These are phyloP conservation scores for Pristiophorus japonicus DNA, from an alignment of 2,113 vertebrate genomes.

Conservation along the genomic window DNA sequence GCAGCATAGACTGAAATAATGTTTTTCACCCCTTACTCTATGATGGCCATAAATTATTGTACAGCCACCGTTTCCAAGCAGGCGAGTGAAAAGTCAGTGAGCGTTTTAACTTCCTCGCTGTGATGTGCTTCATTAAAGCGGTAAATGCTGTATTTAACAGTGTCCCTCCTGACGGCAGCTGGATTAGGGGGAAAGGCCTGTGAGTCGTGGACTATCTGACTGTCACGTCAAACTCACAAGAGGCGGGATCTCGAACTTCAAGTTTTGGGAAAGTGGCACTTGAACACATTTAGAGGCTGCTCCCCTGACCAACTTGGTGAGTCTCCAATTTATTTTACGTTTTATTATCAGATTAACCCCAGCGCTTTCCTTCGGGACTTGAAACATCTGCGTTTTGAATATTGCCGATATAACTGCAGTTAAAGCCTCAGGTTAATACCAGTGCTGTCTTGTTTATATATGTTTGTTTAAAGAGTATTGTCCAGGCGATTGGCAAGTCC, in stretches of 20 bases:
- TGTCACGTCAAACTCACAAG: slow-evolving; percentile 22
- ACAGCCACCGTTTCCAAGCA: slow-evolving; percentile 47
- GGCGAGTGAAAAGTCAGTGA: neutral
- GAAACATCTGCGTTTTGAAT: neutral
- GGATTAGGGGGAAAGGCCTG: neutral
- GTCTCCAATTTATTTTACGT: neutral
- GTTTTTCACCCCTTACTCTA: slow-evolving; percentile 73
- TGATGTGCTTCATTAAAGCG: slow-evolving; percentile 14
- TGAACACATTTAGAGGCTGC: neutral
- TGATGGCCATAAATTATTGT: slow-evolving; percentile 72
- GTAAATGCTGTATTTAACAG: slow-evolving; percentile 26
- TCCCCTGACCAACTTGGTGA: neutral
- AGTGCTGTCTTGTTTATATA: neutral
- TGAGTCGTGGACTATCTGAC: neutral
- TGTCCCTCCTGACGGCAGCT: neutral
- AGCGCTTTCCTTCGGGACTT: neutral
- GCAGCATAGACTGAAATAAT: slow-evolving; percentile 71
- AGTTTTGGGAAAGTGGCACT: neutral
- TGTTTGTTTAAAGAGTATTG: slow-evolving; percentile 3
- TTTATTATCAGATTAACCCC: neutral
- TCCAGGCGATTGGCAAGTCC: neutral
- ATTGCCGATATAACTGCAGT: neutral
- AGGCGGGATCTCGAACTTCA: neutral
- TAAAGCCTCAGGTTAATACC: neutral
- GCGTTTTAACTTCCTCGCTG: neutral